Evolutionary conservation across 2,888 invertebrate genomes (phyloP).

Genomic region (Tenthredo distinguenda): DNA sequence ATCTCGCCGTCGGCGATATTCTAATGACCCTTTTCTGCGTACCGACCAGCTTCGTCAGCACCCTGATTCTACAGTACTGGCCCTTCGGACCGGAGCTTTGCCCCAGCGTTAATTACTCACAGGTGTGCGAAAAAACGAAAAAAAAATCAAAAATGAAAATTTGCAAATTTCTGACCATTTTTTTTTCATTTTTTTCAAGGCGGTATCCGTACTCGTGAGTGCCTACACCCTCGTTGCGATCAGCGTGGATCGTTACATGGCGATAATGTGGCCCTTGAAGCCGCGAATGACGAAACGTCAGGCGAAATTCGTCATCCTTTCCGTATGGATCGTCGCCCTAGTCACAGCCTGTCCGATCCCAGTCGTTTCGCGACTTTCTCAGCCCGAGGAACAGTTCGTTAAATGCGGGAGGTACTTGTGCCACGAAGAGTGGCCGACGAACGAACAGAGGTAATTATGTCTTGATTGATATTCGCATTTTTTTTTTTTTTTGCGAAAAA

Average conservation of each 20-base stretch:
- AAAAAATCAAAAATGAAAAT: neutral
- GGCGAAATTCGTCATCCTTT: constrained; percentile 85
- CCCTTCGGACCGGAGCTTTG: constrained; percentile 92
- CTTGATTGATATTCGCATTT: neutral
- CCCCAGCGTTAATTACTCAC: constrained; percentile 90
- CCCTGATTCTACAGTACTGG: constrained; percentile 91
- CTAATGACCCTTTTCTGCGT: constrained; percentile 95
- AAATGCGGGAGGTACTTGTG: constrained; percentile 85
- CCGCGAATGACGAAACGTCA: constrained; percentile 88
- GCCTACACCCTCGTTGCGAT: constrained; percentile 95
- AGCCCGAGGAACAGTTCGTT: constrained; percentile 83
- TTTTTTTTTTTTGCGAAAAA: neutral
- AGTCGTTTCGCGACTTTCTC: constrained; percentile 85
- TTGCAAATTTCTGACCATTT: neutral
- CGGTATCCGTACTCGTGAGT: constrained; percentile 90
- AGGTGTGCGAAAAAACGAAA: constrained; percentile 74
- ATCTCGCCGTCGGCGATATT: constrained; percentile 93
- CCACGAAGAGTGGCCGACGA: constrained; percentile 85
- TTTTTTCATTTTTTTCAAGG: constrained; percentile 72
- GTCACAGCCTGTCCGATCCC: constrained; percentile 91
- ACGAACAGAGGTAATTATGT: constrained; percentile 79
- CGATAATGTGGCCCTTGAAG: constrained; percentile 92
- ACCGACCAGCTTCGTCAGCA: constrained; percentile 92
- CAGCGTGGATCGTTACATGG: constrained; percentile 93
- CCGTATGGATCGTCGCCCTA: constrained; percentile 88